Conservation (phyloP, 2,797 vertebrate genomes). For the Phoeniculus purpureus region DNA sequence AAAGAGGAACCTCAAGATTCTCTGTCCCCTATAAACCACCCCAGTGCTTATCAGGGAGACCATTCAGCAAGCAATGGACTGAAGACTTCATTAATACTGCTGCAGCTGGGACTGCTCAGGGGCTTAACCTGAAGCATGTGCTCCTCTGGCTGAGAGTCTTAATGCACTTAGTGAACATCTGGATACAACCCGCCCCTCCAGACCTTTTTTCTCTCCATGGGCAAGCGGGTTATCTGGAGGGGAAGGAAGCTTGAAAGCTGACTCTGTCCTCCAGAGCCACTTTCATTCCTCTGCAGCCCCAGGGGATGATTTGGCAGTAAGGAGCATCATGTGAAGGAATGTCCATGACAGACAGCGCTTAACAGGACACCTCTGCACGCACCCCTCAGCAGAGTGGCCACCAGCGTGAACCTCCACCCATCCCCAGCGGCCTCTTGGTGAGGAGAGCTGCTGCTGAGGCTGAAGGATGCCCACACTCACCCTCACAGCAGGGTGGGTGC, state of each 20-base stretch:
- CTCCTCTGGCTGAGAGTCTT: slow-evolving; percentile 50
- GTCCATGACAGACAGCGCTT: slow-evolving; percentile 36
- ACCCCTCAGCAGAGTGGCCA: neutral
- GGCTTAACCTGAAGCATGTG: slow-evolving; percentile 69
- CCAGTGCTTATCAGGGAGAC: neutral
- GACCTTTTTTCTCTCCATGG: slow-evolving; percentile 47
- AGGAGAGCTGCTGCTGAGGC: neutral
- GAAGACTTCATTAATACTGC: slow-evolving; percentile 52
- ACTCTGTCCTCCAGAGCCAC: slow-evolving; percentile 22
- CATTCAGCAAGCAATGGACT: slow-evolving; percentile 26
- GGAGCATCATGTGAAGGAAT: slow-evolving; percentile 7
- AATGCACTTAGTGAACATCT: slow-evolving; percentile 60
- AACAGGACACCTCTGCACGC: neutral
- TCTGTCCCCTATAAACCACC: neutral
- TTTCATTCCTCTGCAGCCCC: slow-evolving; percentile 26
- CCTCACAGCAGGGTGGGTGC: neutral
- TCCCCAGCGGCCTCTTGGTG: neutral
- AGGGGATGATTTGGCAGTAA: slow-evolving; percentile 21
- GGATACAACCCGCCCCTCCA: neutral
- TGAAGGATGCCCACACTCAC: neutral
- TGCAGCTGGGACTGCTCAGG: slow-evolving; percentile 66
- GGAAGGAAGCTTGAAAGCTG: slow-evolving; percentile 59
- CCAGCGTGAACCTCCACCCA: fast-evolving
- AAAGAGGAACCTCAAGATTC: neutral
- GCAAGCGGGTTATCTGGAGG: slow-evolving; percentile 59